phyloP scores from a whole-genome alignment of 2,888 invertebrate species.

The Pimpla rufipes region DNA sequence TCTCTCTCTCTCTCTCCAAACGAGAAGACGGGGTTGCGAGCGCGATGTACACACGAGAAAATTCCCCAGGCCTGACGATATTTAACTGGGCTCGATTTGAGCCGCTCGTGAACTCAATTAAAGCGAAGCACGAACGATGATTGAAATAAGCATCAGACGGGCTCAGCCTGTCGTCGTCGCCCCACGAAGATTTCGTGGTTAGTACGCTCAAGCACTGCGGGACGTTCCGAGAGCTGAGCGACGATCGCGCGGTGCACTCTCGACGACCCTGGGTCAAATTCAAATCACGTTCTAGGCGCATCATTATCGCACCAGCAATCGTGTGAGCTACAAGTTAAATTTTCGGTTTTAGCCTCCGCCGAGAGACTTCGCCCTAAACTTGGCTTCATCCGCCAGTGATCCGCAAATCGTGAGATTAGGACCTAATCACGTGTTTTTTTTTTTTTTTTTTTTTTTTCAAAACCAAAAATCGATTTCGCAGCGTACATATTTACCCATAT shows the following conservation, averaged over 20 bases:
- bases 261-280: conserved; percentile 35
- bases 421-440: background rate
- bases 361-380: background rate
- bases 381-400: too few relatives aligned
- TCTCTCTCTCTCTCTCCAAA: background rate
- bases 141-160: conserved; percentile 56
- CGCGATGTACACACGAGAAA: background rate
- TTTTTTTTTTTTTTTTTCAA: background rate
- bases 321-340: background rate
- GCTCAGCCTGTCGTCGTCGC: background rate
- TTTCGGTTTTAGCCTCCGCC: background rate
- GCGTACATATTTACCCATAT: too few relatives aligned
- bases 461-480: background rate
- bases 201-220: background rate
- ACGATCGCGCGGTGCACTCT: conserved; percentile 8
- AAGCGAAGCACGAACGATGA: conserved; percentile 46
- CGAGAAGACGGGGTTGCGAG: conserved; percentile 4
- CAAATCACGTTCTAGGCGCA: background rate
- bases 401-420: too few relatives aligned
- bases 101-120: conserved; percentile 64
- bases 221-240: background rate
- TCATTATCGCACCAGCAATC: background rate
- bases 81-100: conserved; percentile 48
- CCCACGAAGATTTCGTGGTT: conserved; percentile 48
- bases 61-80: background rate